Conservation (phyloP, 2,113 vertebrate genomes). For the Cottus gobio region DNA sequence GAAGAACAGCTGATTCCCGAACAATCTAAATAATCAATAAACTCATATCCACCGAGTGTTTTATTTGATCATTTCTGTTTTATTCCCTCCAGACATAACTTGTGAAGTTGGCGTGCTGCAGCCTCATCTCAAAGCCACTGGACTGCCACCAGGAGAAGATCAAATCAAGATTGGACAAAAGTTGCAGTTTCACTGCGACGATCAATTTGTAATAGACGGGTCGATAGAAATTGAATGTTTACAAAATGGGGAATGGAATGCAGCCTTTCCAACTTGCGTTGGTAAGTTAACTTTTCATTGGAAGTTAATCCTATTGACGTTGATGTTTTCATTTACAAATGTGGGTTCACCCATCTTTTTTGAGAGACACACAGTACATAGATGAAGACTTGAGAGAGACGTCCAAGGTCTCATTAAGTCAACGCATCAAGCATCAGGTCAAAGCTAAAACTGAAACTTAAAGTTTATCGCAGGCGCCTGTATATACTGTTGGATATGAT, state of each 20-base stretch:
- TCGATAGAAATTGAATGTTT: conserved; percentile 80
- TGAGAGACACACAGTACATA: neutral
- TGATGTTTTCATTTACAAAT: neutral
- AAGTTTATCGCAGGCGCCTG: neutral
- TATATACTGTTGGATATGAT: no score
- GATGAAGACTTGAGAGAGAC: neutral
- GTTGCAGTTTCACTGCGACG: conserved; percentile 81
- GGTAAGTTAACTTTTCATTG: conserved; percentile 72
- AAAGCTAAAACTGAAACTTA: neutral
- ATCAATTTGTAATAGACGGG: conserved; percentile 66
- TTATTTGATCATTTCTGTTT: neutral
- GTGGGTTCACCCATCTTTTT: neutral
- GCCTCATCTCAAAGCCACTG: conserved; percentile 58
- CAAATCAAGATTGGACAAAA: conserved; percentile 79
- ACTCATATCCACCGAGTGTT: neutral
- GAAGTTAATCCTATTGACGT: neutral
- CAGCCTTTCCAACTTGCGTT: conserved; percentile 78
- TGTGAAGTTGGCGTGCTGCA: conserved; percentile 69
- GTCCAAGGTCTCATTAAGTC: neutral
- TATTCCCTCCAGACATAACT: conserved; percentile 19
- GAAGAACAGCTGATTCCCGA: neutral
- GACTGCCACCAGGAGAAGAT: conserved; percentile 43
- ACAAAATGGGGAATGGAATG: conserved; percentile 81
- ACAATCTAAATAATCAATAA: neutral
- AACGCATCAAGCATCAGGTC: neutral